These are phyloP conservation scores for Scotopteryx bipunctaria DNA, from an alignment of 2,888 invertebrate species.

Conservation along the genomic window DNA sequence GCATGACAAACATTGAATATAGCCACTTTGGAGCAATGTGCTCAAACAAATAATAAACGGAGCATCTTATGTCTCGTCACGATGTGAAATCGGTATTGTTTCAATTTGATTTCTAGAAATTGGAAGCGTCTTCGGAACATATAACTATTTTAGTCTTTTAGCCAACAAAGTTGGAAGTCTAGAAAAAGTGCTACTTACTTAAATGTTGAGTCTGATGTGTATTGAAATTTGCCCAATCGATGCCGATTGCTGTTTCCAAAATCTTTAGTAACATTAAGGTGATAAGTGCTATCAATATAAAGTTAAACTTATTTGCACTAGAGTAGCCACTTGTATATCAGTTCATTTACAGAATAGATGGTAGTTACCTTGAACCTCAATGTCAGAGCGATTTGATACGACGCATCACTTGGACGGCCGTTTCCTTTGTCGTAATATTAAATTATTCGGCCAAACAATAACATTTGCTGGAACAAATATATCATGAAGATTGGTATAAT, in stretches of 20 bases:
- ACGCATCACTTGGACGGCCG: conserved; percentile 69
- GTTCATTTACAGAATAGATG: conserved; percentile 34
- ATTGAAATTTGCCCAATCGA: too few species aligned
- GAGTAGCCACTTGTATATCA: too few species aligned
- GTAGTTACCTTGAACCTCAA: conserved; percentile 59
- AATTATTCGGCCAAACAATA: conserved; percentile 48
- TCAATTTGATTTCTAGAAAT: conserved; percentile 23
- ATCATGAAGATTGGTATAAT: too few species aligned
- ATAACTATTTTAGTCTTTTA: background rate
- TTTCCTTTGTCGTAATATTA: conserved; percentile 75
- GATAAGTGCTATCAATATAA: too few species aligned
- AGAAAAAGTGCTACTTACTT: too few species aligned
- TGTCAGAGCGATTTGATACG: conserved; percentile 79
- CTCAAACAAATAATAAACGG: conserved; percentile 47
- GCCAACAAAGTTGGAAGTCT: too few species aligned
- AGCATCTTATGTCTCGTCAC: conserved; percentile 49
- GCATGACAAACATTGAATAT: background rate
- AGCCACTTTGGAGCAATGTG: conserved; percentile 51
- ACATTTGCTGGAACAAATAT: conserved; percentile 22
- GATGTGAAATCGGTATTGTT: conserved; percentile 41
- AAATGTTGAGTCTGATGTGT: too few species aligned
- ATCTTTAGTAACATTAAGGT: too few species aligned
- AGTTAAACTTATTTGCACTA: too few species aligned
- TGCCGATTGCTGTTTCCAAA: too few species aligned
- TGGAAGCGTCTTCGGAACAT: conserved; percentile 4